Percentiles rank a stretch among this genome's conserved stretches.
phyloP scores from a whole-genome alignment of 2,113 vertebrate genomes.

The Periophthalmus modestus region DNA sequence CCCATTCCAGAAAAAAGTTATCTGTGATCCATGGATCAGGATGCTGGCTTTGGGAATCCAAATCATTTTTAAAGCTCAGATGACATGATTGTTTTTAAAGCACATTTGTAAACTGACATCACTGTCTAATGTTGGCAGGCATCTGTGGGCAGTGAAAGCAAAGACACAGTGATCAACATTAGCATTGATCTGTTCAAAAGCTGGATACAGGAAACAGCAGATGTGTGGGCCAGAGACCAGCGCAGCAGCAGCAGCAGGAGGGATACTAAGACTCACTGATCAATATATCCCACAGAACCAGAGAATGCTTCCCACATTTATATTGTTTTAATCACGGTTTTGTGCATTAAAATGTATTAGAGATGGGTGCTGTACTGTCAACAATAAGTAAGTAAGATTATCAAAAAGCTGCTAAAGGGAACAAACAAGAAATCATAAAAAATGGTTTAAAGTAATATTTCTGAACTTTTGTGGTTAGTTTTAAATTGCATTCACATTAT shows the following conservation, averaged over 20 bases:
- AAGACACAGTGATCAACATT: slow-evolving; percentile 5
- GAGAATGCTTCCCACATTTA: not conserved
- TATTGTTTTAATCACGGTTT: slow-evolving; percentile 12
- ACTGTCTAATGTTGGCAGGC: slow-evolving; percentile 31
- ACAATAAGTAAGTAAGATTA: no score
- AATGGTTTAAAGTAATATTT: no score
- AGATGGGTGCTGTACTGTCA: not conserved
- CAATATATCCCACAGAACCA: slow-evolving; percentile 35
- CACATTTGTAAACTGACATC: slow-evolving; percentile 10
- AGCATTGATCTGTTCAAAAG: slow-evolving; percentile 31
- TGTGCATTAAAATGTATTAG: not conserved
- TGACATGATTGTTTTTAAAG: not conserved
- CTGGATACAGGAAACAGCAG: slow-evolving; percentile 40
- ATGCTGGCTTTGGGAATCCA: no score
- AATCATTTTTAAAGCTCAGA: no score
- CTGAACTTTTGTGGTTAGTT: no score
- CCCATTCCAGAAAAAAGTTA: no score
- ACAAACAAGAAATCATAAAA: no score
- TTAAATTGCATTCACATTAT: no score
- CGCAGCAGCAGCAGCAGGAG: slow-evolving; percentile 14
- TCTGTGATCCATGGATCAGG: no score
- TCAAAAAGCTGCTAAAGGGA: no score
- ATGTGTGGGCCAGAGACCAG: slow-evolving; percentile 34
- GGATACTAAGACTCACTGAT: slow-evolving; percentile 15
- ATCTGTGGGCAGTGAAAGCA: slow-evolving; percentile 26